These are phyloP conservation scores for Leptocoma aspasia DNA, from an alignment of 2,113 vertebrate genomes.

Conservation along the genomic window DNA sequence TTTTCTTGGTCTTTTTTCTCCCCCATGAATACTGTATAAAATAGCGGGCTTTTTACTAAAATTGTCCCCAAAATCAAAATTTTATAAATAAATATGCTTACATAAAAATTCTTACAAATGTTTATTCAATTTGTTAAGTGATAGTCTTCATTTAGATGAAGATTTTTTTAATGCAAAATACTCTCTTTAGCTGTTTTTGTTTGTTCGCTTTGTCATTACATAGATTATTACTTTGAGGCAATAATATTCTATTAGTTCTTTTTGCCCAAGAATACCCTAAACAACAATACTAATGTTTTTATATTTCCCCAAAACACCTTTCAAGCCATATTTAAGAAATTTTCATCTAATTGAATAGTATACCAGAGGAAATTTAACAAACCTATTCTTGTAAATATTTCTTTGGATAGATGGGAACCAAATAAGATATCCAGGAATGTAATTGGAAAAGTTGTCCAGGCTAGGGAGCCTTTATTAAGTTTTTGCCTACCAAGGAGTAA, in stretches of 20 bases:
- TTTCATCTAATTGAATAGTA: conserved; percentile 35
- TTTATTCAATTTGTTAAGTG: background rate
- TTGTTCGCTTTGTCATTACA: background rate
- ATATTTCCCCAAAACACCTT: conserved; percentile 4
- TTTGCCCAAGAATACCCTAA: background rate
- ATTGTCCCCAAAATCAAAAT: background rate
- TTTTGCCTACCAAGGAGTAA: background rate
- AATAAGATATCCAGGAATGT: background rate
- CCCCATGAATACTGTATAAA: background rate
- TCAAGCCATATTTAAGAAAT: conserved; percentile 30
- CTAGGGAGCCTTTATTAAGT: conserved; percentile 30
- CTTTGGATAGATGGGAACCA: background rate
- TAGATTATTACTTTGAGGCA: background rate
- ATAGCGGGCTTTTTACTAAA: background rate
- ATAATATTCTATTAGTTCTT: background rate
- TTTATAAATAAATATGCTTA: background rate
- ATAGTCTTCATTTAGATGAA: background rate
- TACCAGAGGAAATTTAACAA: conserved; percentile 39
- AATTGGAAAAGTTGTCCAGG: background rate
- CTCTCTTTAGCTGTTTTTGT: background rate
- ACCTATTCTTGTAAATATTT: conserved; percentile 19
- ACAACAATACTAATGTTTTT: background rate
- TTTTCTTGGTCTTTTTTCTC: background rate
- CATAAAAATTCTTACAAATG: no score
- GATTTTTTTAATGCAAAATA: background rate